Evolutionary conservation across 2,888 invertebrate species (phyloP), one percentile per base, ranked within the genome.

Genomic region (Ochlodes sylvanus): DNA sequence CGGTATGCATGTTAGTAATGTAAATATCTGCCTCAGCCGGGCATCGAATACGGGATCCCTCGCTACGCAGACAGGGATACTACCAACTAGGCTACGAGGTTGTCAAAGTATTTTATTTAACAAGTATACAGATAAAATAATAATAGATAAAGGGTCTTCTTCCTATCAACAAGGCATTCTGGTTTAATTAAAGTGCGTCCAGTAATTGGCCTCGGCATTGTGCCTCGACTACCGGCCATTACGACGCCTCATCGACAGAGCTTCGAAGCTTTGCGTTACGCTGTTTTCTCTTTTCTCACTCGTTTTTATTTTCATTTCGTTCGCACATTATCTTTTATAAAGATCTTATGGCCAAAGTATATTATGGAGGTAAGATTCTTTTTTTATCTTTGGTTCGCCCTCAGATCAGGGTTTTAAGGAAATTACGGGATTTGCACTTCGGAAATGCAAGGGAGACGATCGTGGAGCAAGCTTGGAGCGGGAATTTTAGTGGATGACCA

Each of bases 271-370:
- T 19, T 19, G 50, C 19, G 50, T 19, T 50, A 57, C 41, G 34
- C 41, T 57, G 17, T 41, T 57, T 41, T 41, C 57, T 19, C 41
- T 2, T 41, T 19, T 41, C 57, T 57, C 19, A 57, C 38, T 57
- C 19, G 19, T 57, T 19, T 34, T 57, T 41, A 57, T 41, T 41
- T 57, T 19, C 19, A 41, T 57, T 57, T 57, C 57, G 41, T 57
- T 57, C 12, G 19, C 50, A 50, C 19, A 50, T 50, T 19, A 50
- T 19, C 12, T 19, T 50, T 50, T 50, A 50, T 50, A 19, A 19
- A 3, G 19, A 50, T 19, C 50, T 19, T 50, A 12, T 1, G 10
- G 12, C 50, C 19, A 19, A 47, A 50, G 19, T 50, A 19, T 19
- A 50, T 19, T 50, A 50, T 50, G 19, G 50, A 19, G 50, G 50